Evolutionary conservation across 1,140 invertebrate genomes (phyloP).

Genomic region (Papilio glaucus): DNA sequence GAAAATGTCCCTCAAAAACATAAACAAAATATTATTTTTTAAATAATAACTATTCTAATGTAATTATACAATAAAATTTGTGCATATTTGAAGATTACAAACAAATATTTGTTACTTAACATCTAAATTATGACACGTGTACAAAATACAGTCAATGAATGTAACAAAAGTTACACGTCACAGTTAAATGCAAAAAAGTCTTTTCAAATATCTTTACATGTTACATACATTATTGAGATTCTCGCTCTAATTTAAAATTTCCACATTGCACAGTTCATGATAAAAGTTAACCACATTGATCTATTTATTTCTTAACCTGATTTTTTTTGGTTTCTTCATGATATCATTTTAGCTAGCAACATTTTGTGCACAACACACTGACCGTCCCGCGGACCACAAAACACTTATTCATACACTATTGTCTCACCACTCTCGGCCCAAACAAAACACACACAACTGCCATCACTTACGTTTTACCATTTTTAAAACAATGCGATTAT

Average conservation of each 20-base stretch:
- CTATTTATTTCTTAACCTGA: background rate
- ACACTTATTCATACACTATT: no score
- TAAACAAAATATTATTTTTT: no score
- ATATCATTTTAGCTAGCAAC: background rate
- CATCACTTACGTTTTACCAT: no score
- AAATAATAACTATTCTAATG: background rate
- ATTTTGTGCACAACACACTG: no score
- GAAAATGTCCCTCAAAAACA: no score
- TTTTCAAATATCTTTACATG: conserved; percentile 44
- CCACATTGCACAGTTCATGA: conserved; percentile 42
- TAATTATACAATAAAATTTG: conserved; percentile 36
- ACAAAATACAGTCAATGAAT: conserved; percentile 39
- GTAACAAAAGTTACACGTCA: conserved; percentile 36
- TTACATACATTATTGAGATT: conserved; percentile 13
- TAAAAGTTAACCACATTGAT: conserved; percentile 35
- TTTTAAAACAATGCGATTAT: no score
- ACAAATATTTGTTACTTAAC: background rate
- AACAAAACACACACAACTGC: no score
- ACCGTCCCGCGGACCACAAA: no score
- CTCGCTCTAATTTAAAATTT: conserved; percentile 41
- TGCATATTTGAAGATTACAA: conserved; percentile 40
- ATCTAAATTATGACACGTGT: conserved; percentile 51
- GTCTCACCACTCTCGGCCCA: no score
- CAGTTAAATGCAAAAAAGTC: conserved; percentile 52
- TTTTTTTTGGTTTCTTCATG: background rate